phyloP scores from a whole-genome alignment of 1,140 invertebrate species.

The Spodoptera litura region DNA sequence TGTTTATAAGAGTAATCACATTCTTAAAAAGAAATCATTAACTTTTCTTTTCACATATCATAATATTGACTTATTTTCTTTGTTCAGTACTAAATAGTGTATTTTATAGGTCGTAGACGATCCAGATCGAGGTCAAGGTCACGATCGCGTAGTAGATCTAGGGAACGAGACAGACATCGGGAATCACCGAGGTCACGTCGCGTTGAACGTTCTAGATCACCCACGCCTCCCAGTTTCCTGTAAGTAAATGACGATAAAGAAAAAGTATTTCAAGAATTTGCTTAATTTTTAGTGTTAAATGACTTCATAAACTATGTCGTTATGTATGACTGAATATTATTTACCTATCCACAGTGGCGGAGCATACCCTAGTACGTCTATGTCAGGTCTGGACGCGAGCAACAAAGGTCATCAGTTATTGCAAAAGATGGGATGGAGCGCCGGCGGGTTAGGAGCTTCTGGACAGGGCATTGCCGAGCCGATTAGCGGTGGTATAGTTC shows the following conservation, averaged over 20 bases:
- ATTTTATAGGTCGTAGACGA: slow-evolving; percentile 71
- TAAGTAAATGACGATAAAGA: slow-evolving; percentile 79
- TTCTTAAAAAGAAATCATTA: no score
- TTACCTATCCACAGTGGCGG: slow-evolving; percentile 54
- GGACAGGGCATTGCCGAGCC: slow-evolving; percentile 98
- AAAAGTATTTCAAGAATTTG: neutral
- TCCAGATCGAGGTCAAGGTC: slow-evolving; percentile 86
- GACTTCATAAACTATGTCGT: no score
- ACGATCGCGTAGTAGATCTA: slow-evolving; percentile 82
- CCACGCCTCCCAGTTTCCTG: slow-evolving; percentile 93
- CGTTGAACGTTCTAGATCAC: slow-evolving; percentile 85
- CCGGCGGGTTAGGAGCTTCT: slow-evolving; percentile 95
- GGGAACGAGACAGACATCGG: slow-evolving; percentile 69
- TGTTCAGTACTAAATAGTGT: slow-evolving; percentile 51
- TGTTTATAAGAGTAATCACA: neutral
- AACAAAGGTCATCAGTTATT: slow-evolving; percentile 98
- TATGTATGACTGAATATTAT: neutral
- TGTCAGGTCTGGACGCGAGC: slow-evolving; percentile 81
- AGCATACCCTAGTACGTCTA: slow-evolving; percentile 55
- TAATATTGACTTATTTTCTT: neutral
- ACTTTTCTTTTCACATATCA: no score
- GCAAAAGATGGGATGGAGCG: slow-evolving; percentile 97
- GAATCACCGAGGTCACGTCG: slow-evolving; percentile 69
- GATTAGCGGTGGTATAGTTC: slow-evolving; percentile 95
- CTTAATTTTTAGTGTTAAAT: no score